Conservation (phyloP, 2,888 invertebrate genomes). For the Glyphotaelius pellucidus region DNA sequence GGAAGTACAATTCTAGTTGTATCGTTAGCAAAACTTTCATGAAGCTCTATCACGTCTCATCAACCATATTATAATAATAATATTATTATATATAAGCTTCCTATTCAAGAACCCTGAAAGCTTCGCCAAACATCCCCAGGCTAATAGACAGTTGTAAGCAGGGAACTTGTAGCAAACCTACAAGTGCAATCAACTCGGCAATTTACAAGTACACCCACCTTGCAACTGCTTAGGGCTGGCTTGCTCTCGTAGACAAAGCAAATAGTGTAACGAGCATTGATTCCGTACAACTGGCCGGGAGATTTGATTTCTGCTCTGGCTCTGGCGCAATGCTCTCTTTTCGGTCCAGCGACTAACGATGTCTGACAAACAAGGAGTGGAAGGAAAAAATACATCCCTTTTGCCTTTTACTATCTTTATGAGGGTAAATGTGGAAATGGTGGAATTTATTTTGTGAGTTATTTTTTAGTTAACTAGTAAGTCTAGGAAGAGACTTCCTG, state of each 20-base stretch:
- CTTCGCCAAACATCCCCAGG: neutral
- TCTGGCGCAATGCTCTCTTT: neutral
- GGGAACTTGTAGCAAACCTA: constrained; percentile 8
- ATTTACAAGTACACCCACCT: constrained; percentile 25
- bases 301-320: neutral
- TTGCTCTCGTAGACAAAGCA: constrained; percentile 31
- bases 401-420: neutral
- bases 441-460: neutral
- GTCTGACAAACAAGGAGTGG: neutral
- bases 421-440: neutral
- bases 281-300: constrained; percentile 3
- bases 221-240: constrained; percentile 5
- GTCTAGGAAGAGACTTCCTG: neutral
- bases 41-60: neutral
- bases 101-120: neutral
- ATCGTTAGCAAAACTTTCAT: neutral
- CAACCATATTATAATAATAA: neutral
- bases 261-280: constrained; percentile 41
- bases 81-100: neutral
- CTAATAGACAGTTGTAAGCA: neutral
- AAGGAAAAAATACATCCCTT: neutral
- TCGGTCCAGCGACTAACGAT: neutral
- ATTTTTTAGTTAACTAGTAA: too few relatives aligned
- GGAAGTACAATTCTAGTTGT: too few relatives aligned
- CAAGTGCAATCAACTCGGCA: constrained; percentile 20